These are phyloP conservation scores for Hyles lineata DNA, from an alignment of 2,888 invertebrate species.

Conservation along the genomic window DNA sequence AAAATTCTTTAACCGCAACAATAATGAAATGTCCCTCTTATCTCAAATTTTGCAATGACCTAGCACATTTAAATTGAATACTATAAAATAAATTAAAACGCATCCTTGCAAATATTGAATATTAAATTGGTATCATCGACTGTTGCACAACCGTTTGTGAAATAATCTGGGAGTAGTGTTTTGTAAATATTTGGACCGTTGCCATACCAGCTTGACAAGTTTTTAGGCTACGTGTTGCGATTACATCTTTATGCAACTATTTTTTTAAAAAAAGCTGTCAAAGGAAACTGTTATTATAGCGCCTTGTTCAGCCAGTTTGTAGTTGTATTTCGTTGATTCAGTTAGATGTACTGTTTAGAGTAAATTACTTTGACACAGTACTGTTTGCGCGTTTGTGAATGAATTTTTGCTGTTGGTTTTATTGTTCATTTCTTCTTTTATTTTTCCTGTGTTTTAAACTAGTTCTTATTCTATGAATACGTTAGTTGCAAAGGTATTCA, in stretches of 20 bases:
- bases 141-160: constrained; percentile 10
- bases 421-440: neutral
- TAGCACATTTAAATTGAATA: neutral
- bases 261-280: constrained; percentile 32
- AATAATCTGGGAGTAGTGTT: constrained; percentile 22
- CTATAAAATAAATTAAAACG: neutral
- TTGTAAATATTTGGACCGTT: constrained; percentile 31
- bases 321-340: constrained; percentile 29
- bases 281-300: constrained; percentile 29
- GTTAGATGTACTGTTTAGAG: constrained; percentile 7
- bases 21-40: too few species aligned
- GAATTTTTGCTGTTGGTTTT: neutral
- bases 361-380: neutral
- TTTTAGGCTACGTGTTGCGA: constrained; percentile 33
- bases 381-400: neutral
- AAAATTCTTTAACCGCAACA: too few species aligned
- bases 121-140: neutral
- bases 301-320: constrained; percentile 28
- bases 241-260: constrained; percentile 44
- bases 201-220: constrained; percentile 34
- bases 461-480: neutral
- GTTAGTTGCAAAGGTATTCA: neutral
- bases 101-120: neutral
- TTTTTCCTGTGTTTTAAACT: too few species aligned
- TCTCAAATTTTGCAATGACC: neutral